These are phyloP conservation scores for Dendrophyllia cribrosa DNA, from an alignment of 64 coral and sea anemone species.

Conservation along the genomic window DNA sequence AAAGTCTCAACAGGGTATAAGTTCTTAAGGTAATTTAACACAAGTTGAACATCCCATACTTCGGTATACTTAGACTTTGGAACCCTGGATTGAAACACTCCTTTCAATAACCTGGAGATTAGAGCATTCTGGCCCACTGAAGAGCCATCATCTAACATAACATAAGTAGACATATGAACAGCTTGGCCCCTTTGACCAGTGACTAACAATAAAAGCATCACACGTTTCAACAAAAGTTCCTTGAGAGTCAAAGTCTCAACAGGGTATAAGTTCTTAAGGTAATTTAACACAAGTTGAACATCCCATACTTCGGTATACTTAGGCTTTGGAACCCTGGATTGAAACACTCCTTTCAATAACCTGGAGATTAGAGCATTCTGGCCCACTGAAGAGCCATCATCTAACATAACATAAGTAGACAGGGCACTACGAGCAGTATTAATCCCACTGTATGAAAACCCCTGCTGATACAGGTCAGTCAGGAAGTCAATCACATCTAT, in stretches of 20 bases:
- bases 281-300: slow-evolving; percentile 3
- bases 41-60: no score
- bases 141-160: no score
- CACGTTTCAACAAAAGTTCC: neutral
- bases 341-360: slow-evolving; percentile 11
- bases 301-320: slow-evolving; percentile 13
- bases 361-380: neutral
- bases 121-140: no score
- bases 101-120: no score
- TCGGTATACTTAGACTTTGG: no score
- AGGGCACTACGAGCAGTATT: slow-evolving; percentile 62
- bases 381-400: slow-evolving; percentile 3
- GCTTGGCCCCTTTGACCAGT: neutral
- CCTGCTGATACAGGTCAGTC: slow-evolving; percentile 33
- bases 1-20: no score
- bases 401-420: neutral
- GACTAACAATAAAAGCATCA: neutral
- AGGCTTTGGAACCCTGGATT: neutral
- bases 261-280: neutral
- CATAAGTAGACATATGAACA: no score
- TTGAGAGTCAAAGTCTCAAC: no score
- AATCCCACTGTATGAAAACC: slow-evolving; percentile 44
- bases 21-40: no score
- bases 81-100: no score
- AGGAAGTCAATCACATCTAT: slow-evolving; percentile 59